Evolutionary conservation across 1,140 invertebrate species (phyloP), one percentile per base, ranked within the genome.

Genomic region (Drosophila ogumai): DNA sequence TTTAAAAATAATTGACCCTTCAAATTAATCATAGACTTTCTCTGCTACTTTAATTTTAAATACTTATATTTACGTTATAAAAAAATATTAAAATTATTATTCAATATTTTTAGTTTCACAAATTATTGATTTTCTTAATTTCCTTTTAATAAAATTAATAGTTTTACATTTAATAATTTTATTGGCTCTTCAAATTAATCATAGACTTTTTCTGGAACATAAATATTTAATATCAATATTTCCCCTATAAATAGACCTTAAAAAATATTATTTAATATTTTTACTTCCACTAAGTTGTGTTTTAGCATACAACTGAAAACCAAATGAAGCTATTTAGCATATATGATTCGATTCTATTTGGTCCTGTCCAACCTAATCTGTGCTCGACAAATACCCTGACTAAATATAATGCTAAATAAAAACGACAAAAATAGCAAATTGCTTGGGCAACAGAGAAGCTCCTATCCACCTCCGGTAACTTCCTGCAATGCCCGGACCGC

Each of bases 381-480:
- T 50, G 38, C 50, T 64, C 44, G 4, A 12, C 54, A 41, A 54
- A 81, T 63, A 59, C 56, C 49, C 79, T 64, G 41, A 49, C 43
- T 25, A 32, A 55, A 58, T 71, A 54, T 61, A 59, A 77, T 65
- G 64, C 55, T 19, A 47, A 60, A 57, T 60, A 60, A 65, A 54
- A 65, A 13, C 44, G 41, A 36, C 49, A 43, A 61, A 75, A 61
- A 52, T 47, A 58, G 50, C 44, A 49, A 78, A 63, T 52, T 57
- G 47, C 41, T 69, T 41, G 34, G 68, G 69, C 50, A 77, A 59
- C 60, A 36, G 44, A 43, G 68, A 38, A 40, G 66, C 61, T 38
- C 47, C 36, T 28, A 56, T 22, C 34, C 34, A 61, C 47, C 58
- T 28, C 61, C 34, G 34, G 52, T 28, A 55, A 56, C 63, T 66